Evolutionary conservation across 2,113 vertebrate genomes (phyloP), one percentile per base, ranked within the genome.

Genomic region (Neotoma lepida): DNA sequence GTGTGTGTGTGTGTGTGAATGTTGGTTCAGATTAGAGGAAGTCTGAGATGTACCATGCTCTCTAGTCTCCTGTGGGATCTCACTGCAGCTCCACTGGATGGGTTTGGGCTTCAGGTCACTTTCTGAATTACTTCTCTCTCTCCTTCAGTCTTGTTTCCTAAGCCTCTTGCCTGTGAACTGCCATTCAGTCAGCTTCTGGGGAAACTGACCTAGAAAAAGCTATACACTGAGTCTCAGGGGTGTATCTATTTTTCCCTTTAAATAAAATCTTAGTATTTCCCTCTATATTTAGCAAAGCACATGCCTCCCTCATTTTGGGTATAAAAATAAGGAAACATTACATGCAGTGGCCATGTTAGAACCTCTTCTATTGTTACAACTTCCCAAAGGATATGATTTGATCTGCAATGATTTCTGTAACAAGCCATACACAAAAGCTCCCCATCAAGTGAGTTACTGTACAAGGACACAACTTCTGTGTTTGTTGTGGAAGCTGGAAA

Each of bases 401-500:
- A 89, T 49, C 1, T 84, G 5, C 12, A 35, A 49, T 20, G 58
- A 54, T 88, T 94, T 84, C 92, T 78, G 4, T 24, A 84, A 41
- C 20, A 82, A 78, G n/a, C 39, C 24, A 77, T 2, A 22, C 30
- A 73, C 56, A 71, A 84, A 58, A 15, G 2, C 90, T 88, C 76
- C 46, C 14, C 44, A 6, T 17, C 66, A 17, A 64, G 4, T 66
- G 6, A 82, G 30, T 68, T 93, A 56, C 76, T 63, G 3, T 39
- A 49, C 39, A 66, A 44, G 93, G 76, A 1, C 73, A 7, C 7
- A 91, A 1, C 46, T 22, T 95, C 24, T 41, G 22, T 56, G 12
- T 80, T 90, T 71, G 12, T 85, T 95, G 22, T 84, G 17, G 41
- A 86, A 94, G 66, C 54, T 49, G 89, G 56, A 74, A 61, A 85